A percentile compares a stretch with the other conserved stretches of the same genome.
These are phyloP conservation scores for Sesia apiformis DNA, from an alignment of 2,888 invertebrate species.

Conservation along the genomic window DNA sequence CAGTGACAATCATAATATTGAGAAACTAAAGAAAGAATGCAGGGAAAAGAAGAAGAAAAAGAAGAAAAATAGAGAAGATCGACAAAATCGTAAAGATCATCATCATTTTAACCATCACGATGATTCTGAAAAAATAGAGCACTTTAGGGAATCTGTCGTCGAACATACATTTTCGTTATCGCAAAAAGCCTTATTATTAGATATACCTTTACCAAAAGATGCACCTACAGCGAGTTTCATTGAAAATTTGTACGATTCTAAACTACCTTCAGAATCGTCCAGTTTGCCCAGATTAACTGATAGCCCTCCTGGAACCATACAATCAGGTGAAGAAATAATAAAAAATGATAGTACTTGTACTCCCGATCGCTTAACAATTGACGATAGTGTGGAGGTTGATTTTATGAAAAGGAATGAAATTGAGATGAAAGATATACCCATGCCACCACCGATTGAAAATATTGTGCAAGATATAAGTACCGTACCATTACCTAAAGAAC, in stretches of 20 bases:
- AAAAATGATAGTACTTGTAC: conserved; percentile 14
- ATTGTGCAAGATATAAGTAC: conserved; percentile 53
- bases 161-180: conserved; percentile 10
- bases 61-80: conserved; percentile 87
- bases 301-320: conserved; percentile 64
- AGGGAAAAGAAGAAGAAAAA: conserved; percentile 90
- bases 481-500: conserved; percentile 57
- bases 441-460: conserved; percentile 51
- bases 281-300: conserved; percentile 79
- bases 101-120: conserved; percentile 72
- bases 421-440: conserved; percentile 55
- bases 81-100: conserved; percentile 78
- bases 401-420: conserved; percentile 36
- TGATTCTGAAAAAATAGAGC: conserved; percentile 43
- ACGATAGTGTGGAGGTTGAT: conserved; percentile 29
- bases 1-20: conserved; percentile 5
- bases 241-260: conserved; percentile 20
- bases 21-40: conserved; percentile 70
- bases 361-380: conserved; percentile 17
- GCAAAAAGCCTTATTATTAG: conserved; percentile 34
- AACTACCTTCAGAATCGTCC: conserved; percentile 65
- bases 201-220: conserved; percentile 56
- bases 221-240: conserved; percentile 27
- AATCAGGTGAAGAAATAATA: conserved; percentile 21
- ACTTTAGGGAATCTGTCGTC: conserved; percentile 21